These are phyloP conservation scores for Buteo buteo DNA, from an alignment of 2,113 vertebrate genomes.

Conservation along the genomic window DNA sequence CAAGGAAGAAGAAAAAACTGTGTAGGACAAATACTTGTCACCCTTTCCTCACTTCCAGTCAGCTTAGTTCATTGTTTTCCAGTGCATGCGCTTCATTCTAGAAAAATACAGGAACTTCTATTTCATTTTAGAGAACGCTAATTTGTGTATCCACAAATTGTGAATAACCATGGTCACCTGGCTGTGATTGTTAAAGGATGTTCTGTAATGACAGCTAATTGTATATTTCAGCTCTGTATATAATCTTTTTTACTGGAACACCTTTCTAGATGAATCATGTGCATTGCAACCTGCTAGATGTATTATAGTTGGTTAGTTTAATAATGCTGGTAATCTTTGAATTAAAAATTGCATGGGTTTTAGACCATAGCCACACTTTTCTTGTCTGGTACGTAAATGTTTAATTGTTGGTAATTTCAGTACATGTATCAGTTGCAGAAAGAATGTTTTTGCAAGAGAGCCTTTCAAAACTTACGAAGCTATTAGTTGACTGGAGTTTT, in stretches of 20 bases:
- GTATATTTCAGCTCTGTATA: background rate
- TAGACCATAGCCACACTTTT: background rate
- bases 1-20: background rate
- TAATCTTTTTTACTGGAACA: background rate
- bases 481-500: fast-evolving
- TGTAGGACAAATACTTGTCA: background rate
- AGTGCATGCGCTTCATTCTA: background rate
- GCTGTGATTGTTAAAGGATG: background rate
- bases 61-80: background rate
- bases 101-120: background rate
- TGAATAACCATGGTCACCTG: background rate
- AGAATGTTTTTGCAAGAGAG: background rate
- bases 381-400: background rate
- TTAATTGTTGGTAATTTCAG: background rate
- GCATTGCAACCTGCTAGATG: background rate
- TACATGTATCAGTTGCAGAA: background rate
- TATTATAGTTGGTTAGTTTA: background rate
- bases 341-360: background rate
- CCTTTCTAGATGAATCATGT: background rate
- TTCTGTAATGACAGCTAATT: background rate
- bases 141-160: background rate
- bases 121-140: background rate
- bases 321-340: background rate
- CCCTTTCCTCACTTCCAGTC: background rate
- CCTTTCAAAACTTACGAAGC: background rate